These are phyloP conservation scores for Blomia tropicalis DNA, from an alignment of 2,888 invertebrate genomes.

Conservation along the genomic window DNA sequence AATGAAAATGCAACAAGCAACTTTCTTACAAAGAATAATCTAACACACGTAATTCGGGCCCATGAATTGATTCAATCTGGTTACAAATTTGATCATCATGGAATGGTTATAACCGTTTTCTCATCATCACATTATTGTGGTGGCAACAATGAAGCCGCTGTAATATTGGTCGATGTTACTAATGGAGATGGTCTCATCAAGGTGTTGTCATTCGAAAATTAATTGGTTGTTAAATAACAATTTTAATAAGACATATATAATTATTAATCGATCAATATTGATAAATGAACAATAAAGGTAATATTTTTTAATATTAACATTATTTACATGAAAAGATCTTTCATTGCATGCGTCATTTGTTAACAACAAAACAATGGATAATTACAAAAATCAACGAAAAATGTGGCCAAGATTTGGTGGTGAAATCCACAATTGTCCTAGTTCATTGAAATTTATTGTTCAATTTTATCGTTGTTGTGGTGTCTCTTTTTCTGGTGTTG, in stretches of 20 bases:
- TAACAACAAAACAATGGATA: too few species aligned
- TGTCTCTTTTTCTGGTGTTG: background rate
- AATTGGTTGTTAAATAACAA: too few species aligned
- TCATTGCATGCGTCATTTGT: too few species aligned
- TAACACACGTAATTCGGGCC: slow-evolving; percentile 55
- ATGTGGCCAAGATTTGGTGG: background rate
- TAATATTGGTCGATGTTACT: slow-evolving; percentile 45
- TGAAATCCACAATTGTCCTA: background rate
- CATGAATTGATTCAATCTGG: slow-evolving; percentile 50
- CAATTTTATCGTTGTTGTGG: slow-evolving; percentile 2
- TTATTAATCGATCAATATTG: too few species aligned
- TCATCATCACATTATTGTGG: slow-evolving; percentile 59
- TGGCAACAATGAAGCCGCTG: slow-evolving; percentile 53
- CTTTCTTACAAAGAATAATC: slow-evolving; percentile 49
- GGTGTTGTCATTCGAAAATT: background rate
- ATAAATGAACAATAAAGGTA: too few species aligned
- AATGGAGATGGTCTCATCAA: background rate
- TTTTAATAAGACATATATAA: too few species aligned
- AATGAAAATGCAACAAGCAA: slow-evolving; percentile 48
- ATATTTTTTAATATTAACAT: too few species aligned
- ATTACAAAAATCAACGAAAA: background rate
- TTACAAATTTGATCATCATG: slow-evolving; percentile 45
- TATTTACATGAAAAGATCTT: too few species aligned
- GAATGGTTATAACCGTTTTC: slow-evolving; percentile 53
- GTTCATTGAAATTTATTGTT: background rate